phyloP scores from a whole-genome alignment of 2,888 invertebrate genomes.

The Coelopa pilipes region DNA sequence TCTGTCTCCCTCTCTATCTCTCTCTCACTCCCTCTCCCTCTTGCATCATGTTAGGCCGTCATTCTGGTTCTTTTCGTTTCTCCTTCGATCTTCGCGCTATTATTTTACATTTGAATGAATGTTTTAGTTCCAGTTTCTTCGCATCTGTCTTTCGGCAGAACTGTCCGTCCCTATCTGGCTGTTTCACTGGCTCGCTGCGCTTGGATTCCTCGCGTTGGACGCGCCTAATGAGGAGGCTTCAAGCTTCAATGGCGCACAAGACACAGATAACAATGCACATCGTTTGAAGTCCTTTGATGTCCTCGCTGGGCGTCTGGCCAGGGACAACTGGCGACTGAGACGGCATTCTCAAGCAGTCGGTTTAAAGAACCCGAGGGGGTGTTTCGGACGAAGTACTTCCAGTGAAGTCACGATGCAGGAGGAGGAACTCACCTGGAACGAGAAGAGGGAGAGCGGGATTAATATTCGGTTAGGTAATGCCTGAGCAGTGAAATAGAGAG shows the following conservation, averaged over 20 bases:
- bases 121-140: not conserved
- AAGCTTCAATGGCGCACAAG: constrained; percentile 4
- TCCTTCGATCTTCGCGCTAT: too few relatives aligned
- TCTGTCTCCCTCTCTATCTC: too few relatives aligned
- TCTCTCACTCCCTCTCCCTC: too few relatives aligned
- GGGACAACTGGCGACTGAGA: not conserved
- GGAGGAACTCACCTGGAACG: too few relatives aligned
- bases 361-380: not conserved
- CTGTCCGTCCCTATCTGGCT: not conserved
- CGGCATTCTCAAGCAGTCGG: not conserved
- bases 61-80: too few relatives aligned
- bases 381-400: not conserved
- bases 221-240: not conserved
- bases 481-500: too few relatives aligned
- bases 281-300: not conserved
- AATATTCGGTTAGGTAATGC: too few relatives aligned
- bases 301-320: not conserved
- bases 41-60: too few relatives aligned
- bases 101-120: not conserved
- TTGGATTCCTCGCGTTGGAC: not conserved
- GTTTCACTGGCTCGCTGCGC: not conserved
- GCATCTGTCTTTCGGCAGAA: not conserved
- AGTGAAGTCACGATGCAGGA: not conserved
- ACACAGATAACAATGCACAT: constrained; percentile 16
- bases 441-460: too few relatives aligned